Base-by-base conservation (phyloP, 2,113 vertebrate genomes). In the Aspiorhynchus laticeps region DNA sequence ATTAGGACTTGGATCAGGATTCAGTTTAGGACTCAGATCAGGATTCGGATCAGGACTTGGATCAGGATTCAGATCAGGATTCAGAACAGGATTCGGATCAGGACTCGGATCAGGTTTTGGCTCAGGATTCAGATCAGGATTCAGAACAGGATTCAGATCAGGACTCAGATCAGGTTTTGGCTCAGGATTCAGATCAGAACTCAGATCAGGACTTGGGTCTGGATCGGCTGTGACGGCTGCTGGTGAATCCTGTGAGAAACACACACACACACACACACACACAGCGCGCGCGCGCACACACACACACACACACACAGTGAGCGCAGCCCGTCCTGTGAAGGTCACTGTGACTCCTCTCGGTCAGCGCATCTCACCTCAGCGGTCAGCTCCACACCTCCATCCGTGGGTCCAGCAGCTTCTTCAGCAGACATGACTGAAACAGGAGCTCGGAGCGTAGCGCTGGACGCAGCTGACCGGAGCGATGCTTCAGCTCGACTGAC, bases 311-410 rank as follows among this genome's bases (percentile, higher is more conserved):
- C 38, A n/a, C 10, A 26, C n/a, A 28, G n/a, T 28, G n/a, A 48
- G 14, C 2, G 21, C 41, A 1, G 43, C 24, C 8, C 4, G 28
- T 9, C 7, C 8, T 31, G 33, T 76, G 7, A 85, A 83, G 76
- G 69, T 81, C 56, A 87, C 9, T 1, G 31, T 71, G 31, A 36
- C 28, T 4, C 51, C 21, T 38, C 31, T 17, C 5, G 14, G 69
- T 21, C 31, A 36, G 21, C 19, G n/a, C n/a, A n/a, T 78, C 88
- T 86, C 80, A 93, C 91, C 80, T 93, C 92, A 67, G 88, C 89
- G 88, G 92, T 93, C 81, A 90, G 90, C 14, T 91, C 90, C 46
- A 92, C 90, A 86, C 92, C 88, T 91, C 59, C 92, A 92, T 94
- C 95, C 89, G 88, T 91, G 10, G 12, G 46, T 36, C 67, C 31